These are phyloP conservation scores for Apogon talboti DNA, from an alignment of 2,797 vertebrate genomes.

Conservation along the genomic window DNA sequence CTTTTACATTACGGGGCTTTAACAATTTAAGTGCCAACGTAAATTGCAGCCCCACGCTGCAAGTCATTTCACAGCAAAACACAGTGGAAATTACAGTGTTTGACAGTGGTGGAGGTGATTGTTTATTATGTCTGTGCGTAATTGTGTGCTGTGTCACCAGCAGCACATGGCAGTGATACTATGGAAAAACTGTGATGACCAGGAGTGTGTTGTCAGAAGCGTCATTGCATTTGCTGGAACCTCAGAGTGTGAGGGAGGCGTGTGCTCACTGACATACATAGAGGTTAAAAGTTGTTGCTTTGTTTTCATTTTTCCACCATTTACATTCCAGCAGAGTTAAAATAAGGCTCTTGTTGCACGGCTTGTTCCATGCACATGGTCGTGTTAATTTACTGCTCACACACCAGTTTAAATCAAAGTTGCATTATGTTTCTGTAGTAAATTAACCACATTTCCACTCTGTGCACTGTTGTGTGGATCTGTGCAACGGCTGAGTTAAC, in stretches of 20 bases:
- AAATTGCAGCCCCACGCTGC: constrained; percentile 61
- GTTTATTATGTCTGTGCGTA: constrained; percentile 69
- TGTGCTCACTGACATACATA: constrained; percentile 54
- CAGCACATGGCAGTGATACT: constrained; percentile 59
- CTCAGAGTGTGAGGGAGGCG: constrained; percentile 55
- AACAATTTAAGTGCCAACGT: constrained; percentile 47
- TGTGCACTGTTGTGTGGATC: constrained; percentile 23
- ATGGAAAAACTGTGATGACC: constrained; percentile 72
- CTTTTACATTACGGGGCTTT: constrained; percentile 61
- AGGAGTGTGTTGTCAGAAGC: constrained; percentile 62
- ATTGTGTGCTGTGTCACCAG: constrained; percentile 63
- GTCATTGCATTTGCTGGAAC: constrained; percentile 51
- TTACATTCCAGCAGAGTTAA: constrained; percentile 34
- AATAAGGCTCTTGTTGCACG: constrained; percentile 26
- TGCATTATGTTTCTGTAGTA: constrained; percentile 38
- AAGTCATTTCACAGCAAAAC: constrained; percentile 47
- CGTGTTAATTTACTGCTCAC: constrained; percentile 43
- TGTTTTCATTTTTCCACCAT: constrained; percentile 51
- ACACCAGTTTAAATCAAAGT: constrained; percentile 32
- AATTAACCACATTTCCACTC: constrained; percentile 60
- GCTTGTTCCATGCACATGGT: constrained; percentile 38
- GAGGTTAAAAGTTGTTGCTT: constrained; percentile 52
- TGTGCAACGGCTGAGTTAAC: constrained; percentile 57
- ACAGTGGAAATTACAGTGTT: constrained; percentile 55
- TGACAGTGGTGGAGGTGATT: constrained; percentile 67